Base-by-base conservation (phyloP, 2,113 vertebrate genomes). In the Pteronura brasiliensis region DNA sequence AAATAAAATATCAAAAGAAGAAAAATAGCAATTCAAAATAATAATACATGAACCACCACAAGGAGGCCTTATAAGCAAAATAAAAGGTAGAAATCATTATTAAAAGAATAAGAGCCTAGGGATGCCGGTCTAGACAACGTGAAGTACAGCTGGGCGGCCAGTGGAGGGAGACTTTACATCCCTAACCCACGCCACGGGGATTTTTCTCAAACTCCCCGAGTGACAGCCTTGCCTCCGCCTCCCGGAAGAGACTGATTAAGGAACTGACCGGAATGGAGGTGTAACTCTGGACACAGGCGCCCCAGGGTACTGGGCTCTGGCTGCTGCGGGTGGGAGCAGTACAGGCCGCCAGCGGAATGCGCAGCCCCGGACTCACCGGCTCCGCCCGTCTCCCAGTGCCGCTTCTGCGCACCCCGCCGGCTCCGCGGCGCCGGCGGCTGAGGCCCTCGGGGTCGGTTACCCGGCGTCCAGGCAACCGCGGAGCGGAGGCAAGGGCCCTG, bases 41-140 rank as follows among this genome's bases (percentile, higher is more conserved):
- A 67, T 23, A 79, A 72, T 29, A 29, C 11, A 29, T 0, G 74
- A 93, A 42, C 20, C 55, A 55, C 77, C 82, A 84, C 94, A 80
- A 96, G 77, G 93, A 74, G 85, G 49, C 34, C 86, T 94, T 88
- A 47, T 7, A 85, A 65, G 63, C 82, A 63, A 94, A 90, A 63
- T 14, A 81, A 85, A 88, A 47, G 6, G 65, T 52, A 47, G 52
- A 86, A 55, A 34, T 67, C 29, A 65, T 63, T 23, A 21, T 25
- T 34, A 34, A 84, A 82, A 81, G 57, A 86, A 2, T 6, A 23
- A 71, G 74, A 44, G 29, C 23, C 27, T 11, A 34, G 21, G 15
- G 27, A 52, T 11, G 44, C 57, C 3, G 25, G 18, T 67, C 36
- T 14, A 31, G 27, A 79, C 21, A 23, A 25, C 0, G 71, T 49